Evolutionary conservation across 2,888 invertebrate species (phyloP).

Genomic region (Rhyacophila evoluta): DNA sequence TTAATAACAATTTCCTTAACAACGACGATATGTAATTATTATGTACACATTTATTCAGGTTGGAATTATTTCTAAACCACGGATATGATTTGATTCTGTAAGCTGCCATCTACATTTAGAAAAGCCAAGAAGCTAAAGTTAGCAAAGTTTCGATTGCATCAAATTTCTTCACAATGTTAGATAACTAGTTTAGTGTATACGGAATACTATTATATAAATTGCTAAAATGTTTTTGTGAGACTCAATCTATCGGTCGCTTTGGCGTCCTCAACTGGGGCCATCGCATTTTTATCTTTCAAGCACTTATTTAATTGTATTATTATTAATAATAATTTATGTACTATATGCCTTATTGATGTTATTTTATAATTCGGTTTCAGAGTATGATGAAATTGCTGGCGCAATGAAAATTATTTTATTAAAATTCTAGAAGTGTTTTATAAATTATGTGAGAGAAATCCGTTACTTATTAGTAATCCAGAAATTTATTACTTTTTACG

Average conservation of each 20-base stretch:
- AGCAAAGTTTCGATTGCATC: neutral
- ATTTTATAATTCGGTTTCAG: too few species aligned
- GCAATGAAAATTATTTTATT: too few species aligned
- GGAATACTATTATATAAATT: constrained; percentile 1
- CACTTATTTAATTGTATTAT: too few species aligned
- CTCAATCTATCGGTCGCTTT: neutral
- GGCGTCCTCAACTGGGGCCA: neutral
- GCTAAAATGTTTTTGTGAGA: neutral
- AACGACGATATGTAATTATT: neutral
- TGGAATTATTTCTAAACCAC: neutral
- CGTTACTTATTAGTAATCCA: too few species aligned
- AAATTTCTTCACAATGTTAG: constrained; percentile 13
- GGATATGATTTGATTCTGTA: neutral
- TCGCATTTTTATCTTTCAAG: too few species aligned
- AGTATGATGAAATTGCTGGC: too few species aligned
- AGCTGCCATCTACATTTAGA: neutral
- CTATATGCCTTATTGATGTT: too few species aligned
- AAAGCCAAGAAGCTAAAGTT: neutral
- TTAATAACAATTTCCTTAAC: too few species aligned
- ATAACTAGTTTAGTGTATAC: constrained; percentile 7
- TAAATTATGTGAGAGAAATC: too few species aligned
- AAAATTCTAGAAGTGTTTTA: too few species aligned
- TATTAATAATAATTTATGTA: too few species aligned
- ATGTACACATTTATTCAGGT: neutral
- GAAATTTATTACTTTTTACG: too few species aligned